Base-by-base conservation (phyloP, 2,113 vertebrate species). In the Solea senegalensis region DNA sequence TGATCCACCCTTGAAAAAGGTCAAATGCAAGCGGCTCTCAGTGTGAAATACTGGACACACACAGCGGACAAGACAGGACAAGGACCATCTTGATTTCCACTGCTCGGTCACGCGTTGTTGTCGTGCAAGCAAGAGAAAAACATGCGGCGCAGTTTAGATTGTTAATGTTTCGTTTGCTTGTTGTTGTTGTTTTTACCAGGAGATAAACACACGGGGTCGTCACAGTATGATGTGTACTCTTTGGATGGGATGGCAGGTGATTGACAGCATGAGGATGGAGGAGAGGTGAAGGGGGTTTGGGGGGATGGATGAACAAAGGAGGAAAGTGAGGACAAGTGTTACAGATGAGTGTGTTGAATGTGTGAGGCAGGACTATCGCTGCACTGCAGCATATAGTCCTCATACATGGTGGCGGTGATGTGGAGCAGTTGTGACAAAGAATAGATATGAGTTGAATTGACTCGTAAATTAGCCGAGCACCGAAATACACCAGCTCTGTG, bases 201-300 rank as follows among this genome's bases (percentile, higher is more conserved):
- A 68, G 81, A 80, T 87, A 92, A 90, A 91, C 90, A 92, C 81
- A 87, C 78, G 69, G 90, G 86, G 86, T 92, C 89, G 78, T 92
- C 90, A 87, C 90, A 92, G 90, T 91, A 86, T 85, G 90, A 87
- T 54, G 90, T 92, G 86, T 90, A 91, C 67, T 91, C 90, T 92
- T 91, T 88, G 83, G 86, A 87, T 91, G 86, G 80, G 84, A 90
- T 92, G 90, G 80, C 84, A 69, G 85, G 76, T 86, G 86, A 89
- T 87, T 78, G 82, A 83, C 83, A 39, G 81, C 86, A 60, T 91
- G 88, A 86, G 58, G 85, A 89, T 88, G 86, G 57, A 65, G 69
- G 76, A 54, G 57, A 71, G 40, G 78, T 83, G 76, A 80, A 60
- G 39, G 45, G 41, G 12, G 43, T 7, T 41, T 21, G 48, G 61